A percentile compares a stretch with the other conserved stretches of the same genome.
phyloP scores from a whole-genome alignment of 2,113 vertebrate species.

The Cepphus grylle region DNA sequence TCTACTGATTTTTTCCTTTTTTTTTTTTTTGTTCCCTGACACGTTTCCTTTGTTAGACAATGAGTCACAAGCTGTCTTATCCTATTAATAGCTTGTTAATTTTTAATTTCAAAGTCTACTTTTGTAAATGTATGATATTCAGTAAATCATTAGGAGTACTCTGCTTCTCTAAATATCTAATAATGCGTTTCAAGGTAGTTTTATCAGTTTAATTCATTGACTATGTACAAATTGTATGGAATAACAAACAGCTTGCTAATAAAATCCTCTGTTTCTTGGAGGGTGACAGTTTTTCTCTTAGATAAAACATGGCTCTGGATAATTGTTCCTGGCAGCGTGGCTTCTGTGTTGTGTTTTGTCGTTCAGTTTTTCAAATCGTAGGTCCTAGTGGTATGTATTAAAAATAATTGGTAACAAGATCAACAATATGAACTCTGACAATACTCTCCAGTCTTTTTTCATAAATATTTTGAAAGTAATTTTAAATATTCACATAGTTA shows the following conservation, averaged over 20 bases:
- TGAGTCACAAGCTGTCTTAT: slow-evolving; percentile 39
- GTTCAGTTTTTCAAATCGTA: background rate
- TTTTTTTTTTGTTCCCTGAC: background rate
- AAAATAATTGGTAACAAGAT: background rate
- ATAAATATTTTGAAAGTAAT: background rate
- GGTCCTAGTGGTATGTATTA: background rate
- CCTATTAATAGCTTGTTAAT: slow-evolving; percentile 50
- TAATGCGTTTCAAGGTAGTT: background rate
- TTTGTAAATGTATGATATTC: slow-evolving; percentile 12
- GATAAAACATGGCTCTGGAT: background rate
- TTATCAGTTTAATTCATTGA: background rate
- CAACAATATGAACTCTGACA: background rate
- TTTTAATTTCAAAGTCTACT: slow-evolving; percentile 29
- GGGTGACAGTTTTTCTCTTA: background rate
- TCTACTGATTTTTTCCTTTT: background rate
- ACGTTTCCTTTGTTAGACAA: slow-evolving; percentile 25
- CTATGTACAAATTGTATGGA: background rate
- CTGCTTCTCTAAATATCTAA: background rate
- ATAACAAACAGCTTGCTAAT: background rate
- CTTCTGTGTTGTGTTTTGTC: background rate
- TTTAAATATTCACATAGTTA: background rate
- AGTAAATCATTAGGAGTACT: background rate
- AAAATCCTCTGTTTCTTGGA: background rate
- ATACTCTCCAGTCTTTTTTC: background rate
- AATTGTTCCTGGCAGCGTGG: background rate